Base-by-base conservation (phyloP, 2,888 invertebrate genomes). In the Mechanitis mazaeus region DNA sequence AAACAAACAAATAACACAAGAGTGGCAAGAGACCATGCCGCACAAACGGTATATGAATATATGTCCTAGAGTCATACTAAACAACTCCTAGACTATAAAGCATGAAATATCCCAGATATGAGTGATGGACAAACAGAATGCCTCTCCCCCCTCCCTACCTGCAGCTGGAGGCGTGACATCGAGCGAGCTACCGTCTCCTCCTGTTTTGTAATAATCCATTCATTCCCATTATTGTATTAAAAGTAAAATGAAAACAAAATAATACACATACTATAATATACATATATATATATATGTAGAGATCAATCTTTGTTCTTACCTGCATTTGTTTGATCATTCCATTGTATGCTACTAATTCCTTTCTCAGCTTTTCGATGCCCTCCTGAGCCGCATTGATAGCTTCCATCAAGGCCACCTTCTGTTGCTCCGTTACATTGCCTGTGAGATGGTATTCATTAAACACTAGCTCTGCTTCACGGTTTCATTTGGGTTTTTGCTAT, bases 331-430 rank as follows among this genome's bases (percentile, higher is more conserved):
- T 77, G 0, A 86, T 70, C 2, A 80, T 83, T 3, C 79, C 79
- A 68, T 83, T 85, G 75, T 86, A 87, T 0, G 91, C 87, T 1
- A 92, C 87, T 5, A 93, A 82, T 68, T 95, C 95, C 66, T 93
- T 94, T 59, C 94, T 92, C 2, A 95, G 89, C 55, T 92, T 93
- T 76, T 97, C 96, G 55, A 97, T 96, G 11, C 94, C 95, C 66
- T 94, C 94, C 72, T 97, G 96, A 2, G 97, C 92, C 0, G 93
- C 93, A 77, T 95, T 96, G 57, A 98, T 94, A 0, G 97, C 95
- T 62, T 93, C 93, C 85, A 96, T 91, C 2, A 97, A 88, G 0
- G 93, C 91, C 0, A 94, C 93, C 58, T 94, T 93, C 74, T 97
- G 96, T 5, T 94, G 92, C n/a, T 94, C 94, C 7, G 92, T 85